phyloP scores from a whole-genome alignment of 2,113 vertebrate genomes.

The Rutilus rutilus region DNA sequence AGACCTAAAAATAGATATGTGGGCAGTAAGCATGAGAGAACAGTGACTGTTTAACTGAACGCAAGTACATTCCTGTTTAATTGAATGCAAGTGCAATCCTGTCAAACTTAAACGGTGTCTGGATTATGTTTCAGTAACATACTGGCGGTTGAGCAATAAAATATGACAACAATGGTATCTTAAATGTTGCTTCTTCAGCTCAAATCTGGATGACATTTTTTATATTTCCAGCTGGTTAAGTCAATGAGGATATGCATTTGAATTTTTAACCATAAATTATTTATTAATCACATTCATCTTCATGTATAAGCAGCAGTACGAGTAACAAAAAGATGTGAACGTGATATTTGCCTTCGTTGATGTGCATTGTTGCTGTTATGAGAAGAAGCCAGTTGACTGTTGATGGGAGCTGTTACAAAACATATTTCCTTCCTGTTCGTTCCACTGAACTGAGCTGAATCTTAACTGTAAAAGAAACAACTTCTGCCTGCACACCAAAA shows the following conservation, averaged over 20 bases:
- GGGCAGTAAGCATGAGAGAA: neutral
- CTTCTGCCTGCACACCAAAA: neutral
- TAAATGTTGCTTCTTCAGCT: no score
- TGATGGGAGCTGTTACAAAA: neutral
- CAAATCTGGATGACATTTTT: no score
- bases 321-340: no score
- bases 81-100: neutral
- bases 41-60: neutral
- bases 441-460: neutral
- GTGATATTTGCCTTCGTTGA: no score
- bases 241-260: no score
- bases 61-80: neutral
- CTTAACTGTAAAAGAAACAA: neutral
- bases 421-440: neutral
- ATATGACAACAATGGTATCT: neutral
- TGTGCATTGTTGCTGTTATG: no score
- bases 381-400: neutral
- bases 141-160: neutral
- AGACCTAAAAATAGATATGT: neutral
- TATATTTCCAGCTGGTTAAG: no score
- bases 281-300: no score
- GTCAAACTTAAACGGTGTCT: neutral
- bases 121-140: neutral
- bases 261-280: fast-evolving
- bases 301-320: no score